Evolutionary conservation across 2,888 invertebrate species (phyloP).

Genomic region (Philereme vetulata): DNA sequence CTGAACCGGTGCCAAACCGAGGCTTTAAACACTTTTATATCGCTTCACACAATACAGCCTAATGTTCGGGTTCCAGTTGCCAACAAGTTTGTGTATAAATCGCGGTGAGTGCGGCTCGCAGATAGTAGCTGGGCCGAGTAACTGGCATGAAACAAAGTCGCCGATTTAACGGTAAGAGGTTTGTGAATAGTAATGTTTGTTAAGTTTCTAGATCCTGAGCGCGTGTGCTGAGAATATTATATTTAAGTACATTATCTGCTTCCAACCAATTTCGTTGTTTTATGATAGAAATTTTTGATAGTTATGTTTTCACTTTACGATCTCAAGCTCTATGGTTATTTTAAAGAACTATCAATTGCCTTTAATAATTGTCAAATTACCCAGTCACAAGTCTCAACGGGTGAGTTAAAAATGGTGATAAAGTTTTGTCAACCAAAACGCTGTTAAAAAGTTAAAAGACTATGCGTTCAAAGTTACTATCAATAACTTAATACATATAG

Average conservation of each 20-base stretch:
- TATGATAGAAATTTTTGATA: too few species aligned
- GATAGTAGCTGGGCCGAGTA: slow-evolving; percentile 28
- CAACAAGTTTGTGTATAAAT: slow-evolving; percentile 36
- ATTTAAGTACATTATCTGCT: background rate
- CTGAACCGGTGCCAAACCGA: slow-evolving; percentile 36
- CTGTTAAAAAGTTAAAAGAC: too few species aligned
- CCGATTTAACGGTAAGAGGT: slow-evolving; percentile 32
- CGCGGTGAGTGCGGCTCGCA: slow-evolving; percentile 33
- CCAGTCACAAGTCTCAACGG: too few species aligned
- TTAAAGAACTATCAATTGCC: too few species aligned
- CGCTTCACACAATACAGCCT: slow-evolving; percentile 36
- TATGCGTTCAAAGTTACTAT: too few species aligned
- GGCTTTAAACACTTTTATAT: slow-evolving; percentile 41
- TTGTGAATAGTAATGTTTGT: slow-evolving; percentile 26
- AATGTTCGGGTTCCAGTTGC: slow-evolving; percentile 38
- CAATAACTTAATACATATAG: too few species aligned
- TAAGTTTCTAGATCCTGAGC: slow-evolving; percentile 22
- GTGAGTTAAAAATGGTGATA: too few species aligned
- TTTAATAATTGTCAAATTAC: too few species aligned
- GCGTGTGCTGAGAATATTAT: slow-evolving; percentile 6
- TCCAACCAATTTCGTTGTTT: too few species aligned
- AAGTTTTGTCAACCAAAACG: too few species aligned
- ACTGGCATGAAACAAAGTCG: slow-evolving; percentile 29
- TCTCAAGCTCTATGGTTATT: too few species aligned
- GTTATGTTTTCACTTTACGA: too few species aligned